phyloP scores from a whole-genome alignment of 2,797 vertebrate genomes.

The Schizopygopsis pylzovi region DNA sequence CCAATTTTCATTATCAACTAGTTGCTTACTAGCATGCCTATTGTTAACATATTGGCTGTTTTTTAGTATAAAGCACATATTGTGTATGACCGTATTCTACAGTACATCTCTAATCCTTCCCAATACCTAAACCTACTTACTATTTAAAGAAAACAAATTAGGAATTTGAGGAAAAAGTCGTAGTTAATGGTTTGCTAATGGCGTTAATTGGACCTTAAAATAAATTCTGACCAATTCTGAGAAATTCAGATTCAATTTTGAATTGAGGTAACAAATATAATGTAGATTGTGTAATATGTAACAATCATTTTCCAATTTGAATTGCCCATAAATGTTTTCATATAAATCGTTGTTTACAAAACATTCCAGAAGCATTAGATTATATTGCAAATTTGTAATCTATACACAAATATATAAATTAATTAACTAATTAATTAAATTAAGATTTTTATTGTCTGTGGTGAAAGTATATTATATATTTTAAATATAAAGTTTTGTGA shows the following conservation, averaged over 20 bases:
- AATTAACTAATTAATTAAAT: neutral
- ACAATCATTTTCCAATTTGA: neutral
- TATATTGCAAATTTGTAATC: neutral
- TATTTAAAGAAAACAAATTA: neutral
- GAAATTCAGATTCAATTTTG: neutral
- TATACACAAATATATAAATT: constrained; percentile 50
- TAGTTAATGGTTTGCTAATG: too few relatives aligned
- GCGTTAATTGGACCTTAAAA: neutral
- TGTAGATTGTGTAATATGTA: neutral
- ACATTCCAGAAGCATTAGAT: neutral
- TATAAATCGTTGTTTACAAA: neutral
- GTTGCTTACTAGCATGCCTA: neutral
- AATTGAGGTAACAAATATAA: neutral
- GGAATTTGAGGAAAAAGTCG: neutral
- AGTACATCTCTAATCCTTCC: neutral
- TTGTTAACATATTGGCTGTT: neutral
- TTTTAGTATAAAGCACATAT: neutral
- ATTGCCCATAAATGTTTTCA: neutral
- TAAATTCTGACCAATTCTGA: neutral
- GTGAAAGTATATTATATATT: neutral
- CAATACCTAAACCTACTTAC: neutral
- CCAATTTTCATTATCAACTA: neutral
- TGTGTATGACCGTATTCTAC: too few relatives aligned
- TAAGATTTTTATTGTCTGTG: too few relatives aligned
- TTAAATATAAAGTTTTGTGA: neutral